Evolutionary conservation across 2,888 invertebrate species (phyloP), one percentile per base, ranked within the genome.

Genomic region (Eueremaeus valkanovi): DNA sequence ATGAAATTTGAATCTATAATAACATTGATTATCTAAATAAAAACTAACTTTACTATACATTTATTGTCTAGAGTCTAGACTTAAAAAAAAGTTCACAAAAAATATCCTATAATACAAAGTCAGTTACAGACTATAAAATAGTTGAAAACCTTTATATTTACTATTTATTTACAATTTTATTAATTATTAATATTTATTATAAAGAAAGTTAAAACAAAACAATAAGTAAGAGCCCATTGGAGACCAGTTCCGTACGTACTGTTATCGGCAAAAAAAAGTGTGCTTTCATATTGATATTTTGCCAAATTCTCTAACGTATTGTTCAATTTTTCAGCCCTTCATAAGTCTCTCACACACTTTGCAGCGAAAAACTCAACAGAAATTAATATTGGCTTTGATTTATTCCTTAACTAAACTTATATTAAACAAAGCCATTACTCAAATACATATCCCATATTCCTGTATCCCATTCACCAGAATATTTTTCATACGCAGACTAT

Each of bases 391-490:
- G 13, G 61, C 9, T 29, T 31, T 61, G 61, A 61, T 61, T 61
- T 61, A 61, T 61, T 61, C 61, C 13, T 31, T 61, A 61, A 33
- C 33, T 31, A 61, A 33, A 61, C 61, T 31, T 31, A 33, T 21
- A 61, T 33, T 61, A 29, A 61, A 61, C 31, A 31, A 31, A 61
- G 31, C 33, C 61, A 61, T 61, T 61, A 61, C 61, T 61, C 61
- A 61, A 16, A 31, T 24, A 61, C 45, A 45, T 45, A 45, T 45
- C 45, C 45, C 45, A 36, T 36, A 36, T 11, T 11, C 11, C 5
- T 11, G 6, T 36, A 8, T 36, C 36, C 36, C 36, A 8, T 36
- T 51, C n/a, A 8, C 9, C 51, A 8, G 21, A 51, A 51, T 51
- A 5, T n/a, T 18, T 45, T 5, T 5, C 5, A n/a, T n/a, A n/a